phyloP scores from a whole-genome alignment of 2,113 vertebrate species.

The Passer domesticus region DNA sequence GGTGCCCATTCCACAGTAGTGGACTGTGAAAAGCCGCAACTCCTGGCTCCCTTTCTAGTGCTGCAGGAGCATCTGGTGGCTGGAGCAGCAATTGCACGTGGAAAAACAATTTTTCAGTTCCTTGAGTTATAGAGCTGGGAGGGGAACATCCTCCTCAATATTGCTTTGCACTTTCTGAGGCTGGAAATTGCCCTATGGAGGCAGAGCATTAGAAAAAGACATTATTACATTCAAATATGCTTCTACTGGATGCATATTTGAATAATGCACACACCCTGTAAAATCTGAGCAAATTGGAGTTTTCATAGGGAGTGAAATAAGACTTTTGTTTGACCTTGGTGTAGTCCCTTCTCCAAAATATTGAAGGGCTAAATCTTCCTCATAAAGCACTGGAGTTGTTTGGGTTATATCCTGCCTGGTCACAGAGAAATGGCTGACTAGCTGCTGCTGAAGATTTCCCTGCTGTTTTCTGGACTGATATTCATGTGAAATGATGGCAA shows the following conservation, averaged over 20 bases:
- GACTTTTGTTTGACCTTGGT: not conserved
- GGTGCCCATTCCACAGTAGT: not conserved
- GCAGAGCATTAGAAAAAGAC: not conserved
- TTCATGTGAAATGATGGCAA: not conserved
- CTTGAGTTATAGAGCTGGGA: not conserved
- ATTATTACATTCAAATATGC: rapidly evolving
- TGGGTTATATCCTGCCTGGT: not conserved
- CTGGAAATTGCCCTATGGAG: not conserved
- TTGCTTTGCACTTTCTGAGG: not conserved
- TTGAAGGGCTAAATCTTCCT: not conserved
- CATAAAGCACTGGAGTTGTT: not conserved
- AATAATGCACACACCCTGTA: not conserved
- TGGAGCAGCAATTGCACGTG: not conserved
- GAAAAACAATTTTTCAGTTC: not conserved
- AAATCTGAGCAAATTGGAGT: not conserved
- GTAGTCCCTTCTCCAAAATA: not conserved
- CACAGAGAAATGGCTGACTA: not conserved
- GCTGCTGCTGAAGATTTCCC: not conserved
- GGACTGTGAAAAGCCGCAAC: not conserved
- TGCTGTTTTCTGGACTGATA: not conserved
- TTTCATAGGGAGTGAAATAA: not conserved
- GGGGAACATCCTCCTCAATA: not conserved
- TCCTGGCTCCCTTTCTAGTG: not conserved
- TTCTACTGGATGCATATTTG: not conserved
- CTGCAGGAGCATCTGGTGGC: slow-evolving; percentile 60